Percentiles rank a stretch among this genome's conserved stretches.
Conservation (phyloP, 2,888 invertebrate species). For the Eupithecia vulgata region DNA sequence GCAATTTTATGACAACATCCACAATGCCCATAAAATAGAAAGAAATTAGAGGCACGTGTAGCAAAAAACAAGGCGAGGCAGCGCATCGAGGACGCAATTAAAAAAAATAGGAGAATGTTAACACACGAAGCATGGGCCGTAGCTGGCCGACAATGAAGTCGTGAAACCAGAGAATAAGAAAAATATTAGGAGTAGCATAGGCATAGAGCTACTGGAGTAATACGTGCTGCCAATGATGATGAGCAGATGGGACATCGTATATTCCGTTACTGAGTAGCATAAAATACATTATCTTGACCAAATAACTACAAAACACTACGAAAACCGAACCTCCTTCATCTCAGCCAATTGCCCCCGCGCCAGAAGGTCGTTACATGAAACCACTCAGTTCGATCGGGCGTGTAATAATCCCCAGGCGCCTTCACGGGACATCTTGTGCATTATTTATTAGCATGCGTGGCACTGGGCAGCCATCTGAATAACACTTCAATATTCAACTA, state of each 20-base stretch:
- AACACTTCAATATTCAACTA: background rate
- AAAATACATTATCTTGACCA: background rate
- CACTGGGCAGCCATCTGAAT: background rate
- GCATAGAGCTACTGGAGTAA: background rate
- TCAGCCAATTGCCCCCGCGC: background rate
- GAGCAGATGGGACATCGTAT: background rate
- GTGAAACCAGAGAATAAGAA: background rate
- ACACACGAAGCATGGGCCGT: no score
- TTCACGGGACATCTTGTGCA: background rate
- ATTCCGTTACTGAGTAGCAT: background rate
- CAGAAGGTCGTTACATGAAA: constrained; percentile 2
- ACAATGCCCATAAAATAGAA: background rate
- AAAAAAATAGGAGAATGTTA: background rate
- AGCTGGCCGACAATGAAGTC: no score
- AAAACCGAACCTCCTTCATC: background rate
- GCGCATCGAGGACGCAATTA: background rate
- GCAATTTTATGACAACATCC: background rate
- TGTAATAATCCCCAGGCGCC: background rate
- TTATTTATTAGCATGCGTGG: background rate
- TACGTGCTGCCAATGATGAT: background rate
- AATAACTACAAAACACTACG: background rate
- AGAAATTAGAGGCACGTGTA: background rate
- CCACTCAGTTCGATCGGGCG: constrained; percentile 1
- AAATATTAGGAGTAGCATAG: background rate
- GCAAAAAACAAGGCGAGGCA: background rate